Conservation (phyloP, 2,888 invertebrate species). For the Drosophila nigritarsus region DNA sequence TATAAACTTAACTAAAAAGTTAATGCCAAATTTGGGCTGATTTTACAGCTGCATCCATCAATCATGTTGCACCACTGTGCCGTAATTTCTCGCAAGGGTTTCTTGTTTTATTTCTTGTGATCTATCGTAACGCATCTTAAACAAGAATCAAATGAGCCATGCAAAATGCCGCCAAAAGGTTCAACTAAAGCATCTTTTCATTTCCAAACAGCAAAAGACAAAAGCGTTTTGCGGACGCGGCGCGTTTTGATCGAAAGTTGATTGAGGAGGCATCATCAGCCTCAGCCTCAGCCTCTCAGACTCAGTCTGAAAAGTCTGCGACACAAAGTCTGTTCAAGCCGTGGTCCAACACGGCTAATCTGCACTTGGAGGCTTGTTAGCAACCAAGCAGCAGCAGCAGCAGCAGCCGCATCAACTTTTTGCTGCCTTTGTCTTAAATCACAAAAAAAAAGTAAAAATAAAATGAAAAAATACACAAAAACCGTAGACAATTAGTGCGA, state of each 20-base stretch:
- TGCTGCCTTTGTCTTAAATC: constrained; percentile 66
- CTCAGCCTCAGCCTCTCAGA: neutral
- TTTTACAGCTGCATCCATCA: neutral
- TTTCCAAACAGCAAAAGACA: constrained; percentile 44
- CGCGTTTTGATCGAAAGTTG: constrained; percentile 78
- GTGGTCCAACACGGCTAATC: constrained; percentile 71
- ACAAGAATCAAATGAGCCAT: constrained; percentile 77
- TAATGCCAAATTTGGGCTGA: neutral
- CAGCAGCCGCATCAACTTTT: constrained; percentile 20
- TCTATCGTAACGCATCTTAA: constrained; percentile 73
- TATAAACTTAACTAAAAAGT: too few relatives aligned
- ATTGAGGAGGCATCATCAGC: constrained; percentile 58
- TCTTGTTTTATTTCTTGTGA: constrained; percentile 44
- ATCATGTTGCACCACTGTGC: constrained; percentile 49
- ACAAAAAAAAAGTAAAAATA: neutral
- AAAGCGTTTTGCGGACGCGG: constrained; percentile 63
- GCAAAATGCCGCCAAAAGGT: constrained; percentile 74
- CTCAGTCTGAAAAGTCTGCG: constrained; percentile 58
- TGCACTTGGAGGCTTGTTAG: constrained; percentile 72
- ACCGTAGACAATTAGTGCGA: constrained; percentile 76
- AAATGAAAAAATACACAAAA: constrained; percentile 3
- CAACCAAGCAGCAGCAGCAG: constrained; percentile 27
- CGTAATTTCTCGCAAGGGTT: constrained; percentile 12
- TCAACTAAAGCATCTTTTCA: constrained; percentile 47
- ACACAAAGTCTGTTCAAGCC: constrained; percentile 72